A percentile compares a stretch with the other conserved stretches of the same genome.
phyloP scores from a whole-genome alignment of 1,140 invertebrate species.

The Pachypeltis micranthus region DNA sequence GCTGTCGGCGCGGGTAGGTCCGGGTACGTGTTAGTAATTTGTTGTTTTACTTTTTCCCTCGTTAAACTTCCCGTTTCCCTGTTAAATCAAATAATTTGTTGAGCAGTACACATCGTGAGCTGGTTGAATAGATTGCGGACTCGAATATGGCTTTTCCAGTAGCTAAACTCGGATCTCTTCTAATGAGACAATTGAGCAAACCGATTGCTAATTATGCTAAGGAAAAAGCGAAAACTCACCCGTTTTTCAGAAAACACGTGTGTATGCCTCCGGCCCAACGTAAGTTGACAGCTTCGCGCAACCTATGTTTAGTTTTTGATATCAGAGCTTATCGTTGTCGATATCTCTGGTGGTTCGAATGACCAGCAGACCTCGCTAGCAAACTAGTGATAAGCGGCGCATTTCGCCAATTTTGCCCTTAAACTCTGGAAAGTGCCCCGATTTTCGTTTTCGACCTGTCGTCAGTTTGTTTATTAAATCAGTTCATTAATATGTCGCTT shows the following conservation, averaged over 20 bases:
- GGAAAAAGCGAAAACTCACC: conserved; percentile 70
- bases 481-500: not conserved
- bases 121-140: no score
- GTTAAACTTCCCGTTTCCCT: no score
- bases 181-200: conserved; percentile 87
- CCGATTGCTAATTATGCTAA: conserved; percentile 81
- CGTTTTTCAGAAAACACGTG: conserved; percentile 80
- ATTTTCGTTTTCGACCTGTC: not conserved
- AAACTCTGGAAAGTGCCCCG: not conserved
- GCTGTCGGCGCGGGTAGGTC: no score
- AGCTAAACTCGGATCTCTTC: conserved; percentile 76
- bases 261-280: conserved; percentile 93
- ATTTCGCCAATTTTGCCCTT: not conserved
- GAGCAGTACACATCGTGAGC: no score
- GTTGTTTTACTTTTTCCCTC: no score
- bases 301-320: not conserved
- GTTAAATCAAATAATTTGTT: no score
- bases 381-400: not conserved
- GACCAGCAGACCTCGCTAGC: not conserved
- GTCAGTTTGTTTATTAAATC: not conserved
- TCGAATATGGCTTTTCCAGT: conserved; percentile 70
- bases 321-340: not conserved
- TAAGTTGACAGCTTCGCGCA: conserved; percentile 47
- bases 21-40: no score
- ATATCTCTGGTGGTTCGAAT: not conserved